Evolutionary conservation across 2,797 vertebrate species (phyloP), one percentile per base, ranked within the genome.

Genomic region (Coregonus sp.): DNA sequence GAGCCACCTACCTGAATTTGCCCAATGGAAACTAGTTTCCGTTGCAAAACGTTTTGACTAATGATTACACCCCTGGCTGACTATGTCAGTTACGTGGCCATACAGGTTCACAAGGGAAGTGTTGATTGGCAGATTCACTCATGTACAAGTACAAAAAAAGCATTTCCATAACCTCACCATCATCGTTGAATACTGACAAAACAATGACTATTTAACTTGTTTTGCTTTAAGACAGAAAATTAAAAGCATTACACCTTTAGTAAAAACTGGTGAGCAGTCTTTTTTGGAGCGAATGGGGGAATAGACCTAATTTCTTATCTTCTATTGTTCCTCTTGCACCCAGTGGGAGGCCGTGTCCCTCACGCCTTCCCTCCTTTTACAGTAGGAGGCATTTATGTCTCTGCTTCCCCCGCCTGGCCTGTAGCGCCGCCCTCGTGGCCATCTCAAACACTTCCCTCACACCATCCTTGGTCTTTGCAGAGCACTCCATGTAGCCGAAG

Each of bases 401-500:
- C 91, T 97, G 97, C 95, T 98, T 99, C 81, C 97, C 96, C 88
- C 96, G 95, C 83, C 96, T 94, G 92, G 97, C 97, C 94, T 99
- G 98, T 95, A 99, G 95, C 87, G 98, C 97, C 78, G 98, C 98
- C 95, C 97, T 97, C 88, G 97, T 99, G 91, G 97, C 98, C 97
- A 98, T 97, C 94, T 99, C 98, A 78, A 99, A 99, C 86, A 99
- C 97, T 94, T 99, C 98, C 90, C 98, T 95, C 92, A 99, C 97
- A 51, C 98, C 98, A 87, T 99, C 97, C 94, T 99, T 99, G 89
- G 96, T 97, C 94, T 99, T 99, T 87, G 98, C 98, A 75, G 97
- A 99, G 91, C 98, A 99, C 92, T 99, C 98, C 98, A 99, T 99
- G 91, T 99, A 99, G 89, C 97, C 98, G 77, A 98, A 99, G 89